These are phyloP conservation scores for Hycleus phaleratus DNA, from an alignment of 1,140 invertebrate genomes.

Conservation along the genomic window DNA sequence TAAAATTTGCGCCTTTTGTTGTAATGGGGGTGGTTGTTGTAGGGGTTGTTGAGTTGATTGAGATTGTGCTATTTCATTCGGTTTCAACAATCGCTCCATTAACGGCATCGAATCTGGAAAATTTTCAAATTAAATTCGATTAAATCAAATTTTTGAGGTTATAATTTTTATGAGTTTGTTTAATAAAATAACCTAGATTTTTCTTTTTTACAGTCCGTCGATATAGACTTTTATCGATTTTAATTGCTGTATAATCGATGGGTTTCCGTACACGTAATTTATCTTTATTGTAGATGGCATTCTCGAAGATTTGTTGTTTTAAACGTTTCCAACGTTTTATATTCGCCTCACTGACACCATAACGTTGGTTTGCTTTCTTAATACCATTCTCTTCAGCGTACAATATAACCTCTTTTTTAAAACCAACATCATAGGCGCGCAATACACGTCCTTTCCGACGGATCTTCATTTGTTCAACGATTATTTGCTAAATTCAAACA, in stretches of 20 bases:
- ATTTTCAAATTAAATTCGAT: not conserved
- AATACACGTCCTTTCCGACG: not conserved
- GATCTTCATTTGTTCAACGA: no score
- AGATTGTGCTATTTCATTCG: not conserved
- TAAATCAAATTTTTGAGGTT: no score
- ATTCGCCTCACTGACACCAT: constrained; percentile 29
- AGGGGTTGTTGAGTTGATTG: not conserved
- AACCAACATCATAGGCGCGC: constrained; percentile 24
- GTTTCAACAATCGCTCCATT: constrained; percentile 23
- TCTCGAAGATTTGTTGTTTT: constrained; percentile 21
- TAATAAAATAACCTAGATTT: not conserved
- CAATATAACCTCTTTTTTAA: constrained; percentile 31
- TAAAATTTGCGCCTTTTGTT: constrained; percentile 7
- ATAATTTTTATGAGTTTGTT: no score
- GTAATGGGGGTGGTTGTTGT: not conserved
- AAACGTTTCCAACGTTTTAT: constrained; percentile 30
- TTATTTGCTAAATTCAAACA: no score
- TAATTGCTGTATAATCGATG: constrained; percentile 1
- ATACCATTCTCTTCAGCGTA: constrained; percentile 30
- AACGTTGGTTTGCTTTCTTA: constrained; percentile 25
- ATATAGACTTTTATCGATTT: constrained; percentile 1
- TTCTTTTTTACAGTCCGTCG: not conserved
- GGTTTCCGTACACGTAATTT: constrained; percentile 2
- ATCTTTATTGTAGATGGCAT: constrained; percentile 2
- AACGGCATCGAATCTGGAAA: constrained; percentile 34